Evolutionary conservation across 1,140 invertebrate species (phyloP).

Genomic region (Drepana arcuata): DNA sequence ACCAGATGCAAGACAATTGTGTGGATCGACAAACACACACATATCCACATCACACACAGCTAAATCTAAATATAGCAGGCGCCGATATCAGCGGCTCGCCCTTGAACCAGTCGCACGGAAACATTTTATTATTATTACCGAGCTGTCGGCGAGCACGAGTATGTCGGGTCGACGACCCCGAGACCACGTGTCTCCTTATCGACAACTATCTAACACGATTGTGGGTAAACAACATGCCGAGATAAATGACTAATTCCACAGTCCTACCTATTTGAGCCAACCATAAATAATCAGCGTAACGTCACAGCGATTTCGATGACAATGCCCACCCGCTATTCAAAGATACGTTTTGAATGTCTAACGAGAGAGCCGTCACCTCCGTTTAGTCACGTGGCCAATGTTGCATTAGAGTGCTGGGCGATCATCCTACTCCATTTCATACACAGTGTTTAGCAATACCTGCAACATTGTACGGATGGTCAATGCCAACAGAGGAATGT

Average conservation of each 20-base stretch:
- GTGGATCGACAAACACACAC: constrained; percentile 31
- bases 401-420: too few species aligned
- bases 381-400: constrained; percentile 3
- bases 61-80: constrained; percentile 71
- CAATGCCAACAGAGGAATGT: too few species aligned
- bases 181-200: constrained; percentile 70
- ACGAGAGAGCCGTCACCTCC: constrained; percentile 5
- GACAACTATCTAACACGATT: constrained; percentile 72
- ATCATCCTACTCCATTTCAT: too few species aligned
- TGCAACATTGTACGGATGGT: too few species aligned
- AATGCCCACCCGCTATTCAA: constrained; percentile 16
- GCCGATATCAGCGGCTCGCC: constrained; percentile 70
- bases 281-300: constrained; percentile 59
- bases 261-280: constrained; percentile 54
- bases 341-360: constrained; percentile 8
- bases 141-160: constrained; percentile 70
- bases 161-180: constrained; percentile 65
- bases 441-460: too few species aligned
- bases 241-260: constrained; percentile 70
- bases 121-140: constrained; percentile 72
- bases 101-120: constrained; percentile 72
- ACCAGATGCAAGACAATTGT: constrained; percentile 27
- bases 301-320: constrained; percentile 36
- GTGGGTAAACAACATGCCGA: constrained; percentile 65
- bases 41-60: constrained; percentile 56